Conservation (phyloP, 2,113 vertebrate species). For the Zosterops hypoxanthus region DNA sequence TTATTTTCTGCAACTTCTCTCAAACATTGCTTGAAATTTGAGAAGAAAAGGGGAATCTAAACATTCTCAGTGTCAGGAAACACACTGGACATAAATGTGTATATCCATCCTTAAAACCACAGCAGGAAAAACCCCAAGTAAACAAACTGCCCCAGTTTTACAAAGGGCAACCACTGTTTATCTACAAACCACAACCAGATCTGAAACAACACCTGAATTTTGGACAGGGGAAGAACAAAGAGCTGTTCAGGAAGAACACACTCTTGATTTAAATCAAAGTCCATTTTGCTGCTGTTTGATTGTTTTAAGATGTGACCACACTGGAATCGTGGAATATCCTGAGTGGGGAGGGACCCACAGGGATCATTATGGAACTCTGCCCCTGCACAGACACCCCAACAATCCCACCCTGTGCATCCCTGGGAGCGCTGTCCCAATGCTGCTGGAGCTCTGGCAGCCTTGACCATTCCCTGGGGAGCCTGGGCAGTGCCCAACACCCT, state of each 20-base stretch:
- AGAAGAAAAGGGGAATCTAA: background rate
- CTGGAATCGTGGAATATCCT: background rate
- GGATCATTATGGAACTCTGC: background rate
- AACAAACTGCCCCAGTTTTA: background rate
- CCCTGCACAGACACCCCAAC: background rate
- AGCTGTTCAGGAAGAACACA: background rate
- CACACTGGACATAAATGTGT: background rate
- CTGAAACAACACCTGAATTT: background rate
- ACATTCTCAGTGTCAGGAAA: background rate
- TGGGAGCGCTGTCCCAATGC: fast-evolving
- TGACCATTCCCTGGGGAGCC: background rate
- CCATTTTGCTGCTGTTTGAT: background rate
- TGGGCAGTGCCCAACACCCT: background rate
- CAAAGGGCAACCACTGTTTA: background rate
- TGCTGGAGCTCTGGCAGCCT: background rate
- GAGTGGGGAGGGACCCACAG: background rate
- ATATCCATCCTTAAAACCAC: background rate
- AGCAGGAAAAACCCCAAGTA: background rate
- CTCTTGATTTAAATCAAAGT: background rate
- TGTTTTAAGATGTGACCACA: background rate
- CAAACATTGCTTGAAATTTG: background rate
- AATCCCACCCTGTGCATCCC: background rate
- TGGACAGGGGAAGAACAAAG: background rate
- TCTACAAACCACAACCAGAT: background rate
- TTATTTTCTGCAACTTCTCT: background rate